These are phyloP conservation scores for Elephas maximus DNA, from an alignment of 2,113 vertebrate species.

Conservation along the genomic window DNA sequence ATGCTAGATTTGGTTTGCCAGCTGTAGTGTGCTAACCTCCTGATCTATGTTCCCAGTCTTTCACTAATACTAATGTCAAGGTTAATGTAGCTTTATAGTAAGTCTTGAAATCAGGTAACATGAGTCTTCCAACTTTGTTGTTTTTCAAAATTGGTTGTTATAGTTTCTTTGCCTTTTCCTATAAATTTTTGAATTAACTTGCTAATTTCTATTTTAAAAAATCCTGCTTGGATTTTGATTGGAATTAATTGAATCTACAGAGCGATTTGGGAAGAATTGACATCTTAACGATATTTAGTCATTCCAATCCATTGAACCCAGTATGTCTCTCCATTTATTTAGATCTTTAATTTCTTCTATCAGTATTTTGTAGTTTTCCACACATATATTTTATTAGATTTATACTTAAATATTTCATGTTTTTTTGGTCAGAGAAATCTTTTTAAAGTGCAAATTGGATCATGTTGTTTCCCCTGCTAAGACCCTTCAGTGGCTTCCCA, in stretches of 20 bases:
- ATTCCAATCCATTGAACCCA: neutral
- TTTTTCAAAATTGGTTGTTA: constrained; percentile 19
- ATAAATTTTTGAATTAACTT: constrained; percentile 26
- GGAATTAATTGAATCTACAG: neutral
- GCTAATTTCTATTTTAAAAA: constrained; percentile 33
- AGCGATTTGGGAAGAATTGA: neutral
- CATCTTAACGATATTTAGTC: neutral
- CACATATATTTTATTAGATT: constrained; percentile 17
- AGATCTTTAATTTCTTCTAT: neutral
- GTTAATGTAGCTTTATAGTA: neutral
- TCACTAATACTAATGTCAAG: neutral
- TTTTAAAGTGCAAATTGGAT: constrained; percentile 58
- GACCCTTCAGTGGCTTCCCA: constrained; percentile 9
- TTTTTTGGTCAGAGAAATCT: constrained; percentile 35
- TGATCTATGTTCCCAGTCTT: neutral
- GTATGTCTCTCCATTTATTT: constrained; percentile 9
- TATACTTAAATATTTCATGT: neutral
- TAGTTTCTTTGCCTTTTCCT: constrained; percentile 14
- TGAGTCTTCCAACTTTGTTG: neutral
- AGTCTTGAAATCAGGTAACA: neutral
- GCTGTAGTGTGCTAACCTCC: neutral
- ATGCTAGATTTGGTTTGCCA: neutral
- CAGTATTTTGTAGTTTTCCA: constrained; percentile 27
- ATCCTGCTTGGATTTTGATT: constrained; percentile 13
- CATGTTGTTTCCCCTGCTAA: constrained; percentile 28